Evolutionary conservation across 2,113 vertebrate species (phyloP).

Genomic region (Pterocles orientalis): DNA sequence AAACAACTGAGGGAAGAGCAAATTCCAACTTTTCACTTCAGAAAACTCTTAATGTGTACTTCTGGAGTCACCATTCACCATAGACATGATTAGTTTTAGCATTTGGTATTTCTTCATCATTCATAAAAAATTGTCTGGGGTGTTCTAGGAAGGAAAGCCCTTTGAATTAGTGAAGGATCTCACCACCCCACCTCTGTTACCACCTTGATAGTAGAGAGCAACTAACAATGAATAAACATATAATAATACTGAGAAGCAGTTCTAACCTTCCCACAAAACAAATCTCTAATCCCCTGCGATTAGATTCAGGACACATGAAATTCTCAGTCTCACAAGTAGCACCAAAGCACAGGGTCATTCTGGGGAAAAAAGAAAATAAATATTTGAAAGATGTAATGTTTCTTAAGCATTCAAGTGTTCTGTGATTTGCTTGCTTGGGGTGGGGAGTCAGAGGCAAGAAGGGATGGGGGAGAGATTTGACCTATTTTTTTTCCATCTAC

Average conservation of each 20-base stretch:
- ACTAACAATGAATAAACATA: neutral
- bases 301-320: neutral
- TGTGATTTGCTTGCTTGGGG: neutral
- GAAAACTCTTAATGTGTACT: neutral
- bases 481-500: neutral
- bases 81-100: neutral
- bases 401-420: neutral
- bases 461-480: neutral
- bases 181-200: neutral
- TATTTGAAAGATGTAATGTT: neutral
- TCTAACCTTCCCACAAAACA: neutral
- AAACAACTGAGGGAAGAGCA: neutral
- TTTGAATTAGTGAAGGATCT: neutral
- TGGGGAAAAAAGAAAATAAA: rapidly evolving
- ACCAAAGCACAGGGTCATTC: neutral
- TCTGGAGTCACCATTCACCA: neutral
- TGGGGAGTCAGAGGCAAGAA: neutral
- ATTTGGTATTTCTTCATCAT: neutral
- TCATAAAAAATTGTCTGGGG: neutral
- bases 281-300: neutral
- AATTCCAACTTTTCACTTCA: neutral
- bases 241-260: neutral
- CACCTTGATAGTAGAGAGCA: neutral
- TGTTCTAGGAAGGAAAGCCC: neutral
- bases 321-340: neutral